phyloP scores from a whole-genome alignment of 2,113 vertebrate species.

The Hippocampus zosterae region DNA sequence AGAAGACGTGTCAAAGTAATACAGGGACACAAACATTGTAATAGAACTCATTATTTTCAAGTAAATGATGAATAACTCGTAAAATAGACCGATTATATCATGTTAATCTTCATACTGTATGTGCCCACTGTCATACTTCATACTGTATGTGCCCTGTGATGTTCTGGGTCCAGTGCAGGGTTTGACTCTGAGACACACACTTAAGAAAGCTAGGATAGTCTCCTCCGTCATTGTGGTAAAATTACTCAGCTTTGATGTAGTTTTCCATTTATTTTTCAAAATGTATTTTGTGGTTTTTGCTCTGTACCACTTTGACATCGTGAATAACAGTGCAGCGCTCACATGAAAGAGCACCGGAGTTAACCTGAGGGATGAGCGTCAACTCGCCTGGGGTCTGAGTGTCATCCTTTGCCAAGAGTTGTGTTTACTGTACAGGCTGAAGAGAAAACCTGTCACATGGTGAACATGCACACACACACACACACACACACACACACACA shows the following conservation, averaged over 20 bases:
- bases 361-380: slow-evolving; percentile 15
- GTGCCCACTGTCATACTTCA: too few species aligned
- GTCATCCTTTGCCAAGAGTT: slow-evolving; percentile 25
- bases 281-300: slow-evolving; percentile 2
- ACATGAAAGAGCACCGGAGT: slow-evolving; percentile 1
- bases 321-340: not conserved
- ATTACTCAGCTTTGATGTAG: too few species aligned
- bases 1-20: too few species aligned
- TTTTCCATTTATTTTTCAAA: not conserved
- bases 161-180: too few species aligned
- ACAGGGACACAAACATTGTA: too few species aligned
- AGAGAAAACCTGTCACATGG: slow-evolving; percentile 39
- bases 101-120: too few species aligned
- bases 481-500: not conserved
- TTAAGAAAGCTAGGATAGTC: not conserved
- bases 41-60: too few species aligned
- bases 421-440: slow-evolving; percentile 31
- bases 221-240: too few species aligned
- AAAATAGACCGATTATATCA: too few species aligned
- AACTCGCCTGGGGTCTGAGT: not conserved
- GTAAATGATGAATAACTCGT: too few species aligned
- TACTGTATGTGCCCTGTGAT: too few species aligned
- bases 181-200: too few species aligned
- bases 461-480: not conserved
- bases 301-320: not conserved